phyloP scores from a whole-genome alignment of 2,888 invertebrate genomes.

The Orchesella flavescens region DNA sequence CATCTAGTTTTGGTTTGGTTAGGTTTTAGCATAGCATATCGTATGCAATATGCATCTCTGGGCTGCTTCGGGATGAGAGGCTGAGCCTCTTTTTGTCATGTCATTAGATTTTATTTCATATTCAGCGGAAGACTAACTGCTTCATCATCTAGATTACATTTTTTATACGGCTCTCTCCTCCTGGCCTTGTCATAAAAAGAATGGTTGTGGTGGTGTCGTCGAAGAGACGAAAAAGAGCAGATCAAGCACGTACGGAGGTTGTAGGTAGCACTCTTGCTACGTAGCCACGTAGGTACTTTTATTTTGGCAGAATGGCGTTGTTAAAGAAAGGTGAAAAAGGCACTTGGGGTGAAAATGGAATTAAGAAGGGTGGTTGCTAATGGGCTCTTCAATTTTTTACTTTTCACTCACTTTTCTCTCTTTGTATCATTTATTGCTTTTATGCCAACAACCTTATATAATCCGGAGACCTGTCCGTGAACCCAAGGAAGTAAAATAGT shows the following conservation, averaged over 20 bases:
- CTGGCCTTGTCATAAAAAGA: not conserved
- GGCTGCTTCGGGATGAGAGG: not conserved
- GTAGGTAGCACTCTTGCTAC: no score
- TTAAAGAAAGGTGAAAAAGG: slow-evolving; percentile 28
- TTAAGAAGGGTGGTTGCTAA: slow-evolving; percentile 5
- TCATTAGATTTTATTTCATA: slow-evolving; percentile 37
- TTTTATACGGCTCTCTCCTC: not conserved
- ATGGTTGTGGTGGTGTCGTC: not conserved
- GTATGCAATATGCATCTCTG: no score
- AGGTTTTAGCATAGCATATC: no score
- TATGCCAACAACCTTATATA: no score
- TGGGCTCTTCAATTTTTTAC: not conserved
- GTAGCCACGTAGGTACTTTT: not conserved
- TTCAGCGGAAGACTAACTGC: slow-evolving; percentile 32
- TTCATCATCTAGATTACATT: slow-evolving; percentile 23
- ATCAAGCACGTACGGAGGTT: no score
- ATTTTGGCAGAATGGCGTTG: not conserved
- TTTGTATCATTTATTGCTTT: no score
- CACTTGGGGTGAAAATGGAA: slow-evolving; percentile 17
- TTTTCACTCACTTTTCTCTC: not conserved
- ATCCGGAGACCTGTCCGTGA: no score
- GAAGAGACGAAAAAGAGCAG: no score
- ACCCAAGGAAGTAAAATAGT: no score
- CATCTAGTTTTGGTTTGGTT: no score
- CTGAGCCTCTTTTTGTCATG: slow-evolving; percentile 5